Base-by-base conservation (phyloP, 2,888 invertebrate genomes). In the Meta bourneti region DNA sequence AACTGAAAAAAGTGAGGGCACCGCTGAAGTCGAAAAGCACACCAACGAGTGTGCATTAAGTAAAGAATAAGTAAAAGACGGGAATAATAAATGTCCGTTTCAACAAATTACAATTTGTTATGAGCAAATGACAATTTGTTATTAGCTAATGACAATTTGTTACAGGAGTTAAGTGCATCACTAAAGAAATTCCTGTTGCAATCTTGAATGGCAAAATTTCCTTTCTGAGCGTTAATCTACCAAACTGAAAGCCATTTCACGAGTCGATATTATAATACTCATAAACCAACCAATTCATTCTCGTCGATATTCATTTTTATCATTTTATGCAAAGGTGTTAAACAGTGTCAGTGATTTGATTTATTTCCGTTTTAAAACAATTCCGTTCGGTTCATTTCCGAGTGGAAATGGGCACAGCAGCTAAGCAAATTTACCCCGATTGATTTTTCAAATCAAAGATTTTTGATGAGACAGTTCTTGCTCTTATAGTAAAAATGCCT, bases 301-400 rank as follows among this genome's bases (percentile, higher is more conserved):
- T 16, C 5, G 7, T 61, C 6, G 11, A 20, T 4, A 19, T 51
- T 54, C 49, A 78, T 19, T 78, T n/a, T 78, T n/a, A 51, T 11
- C 8, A 19, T 78, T 52, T 11, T n/a, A 52, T 52, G 16, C 51
- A 51, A 13, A 34, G 75, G 0, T 2, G 13, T 49, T 16, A 52
- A 8, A 48, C 48, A 78, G 11, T 52, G n/a, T n/a, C 54, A 52
- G 19, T 20, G 51, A 52, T 52, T 78, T 52, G 78, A 78, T 78
- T 78, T 78, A 78, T 78, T 78, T 52, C 78, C 78, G 52, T 51
- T 52, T 48, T 74, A 74, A 74, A 74, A 74, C 74, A 74, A 74
- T 74, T 20, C 74, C 13, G 48, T 34, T 74, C 61, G 13, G 16
- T 8, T 61, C 61, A 61, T 61, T 74, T 48, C 74, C 11, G 2